Conservation (phyloP, 2,113 vertebrate species). For the Actenoides hombroni region DNA sequence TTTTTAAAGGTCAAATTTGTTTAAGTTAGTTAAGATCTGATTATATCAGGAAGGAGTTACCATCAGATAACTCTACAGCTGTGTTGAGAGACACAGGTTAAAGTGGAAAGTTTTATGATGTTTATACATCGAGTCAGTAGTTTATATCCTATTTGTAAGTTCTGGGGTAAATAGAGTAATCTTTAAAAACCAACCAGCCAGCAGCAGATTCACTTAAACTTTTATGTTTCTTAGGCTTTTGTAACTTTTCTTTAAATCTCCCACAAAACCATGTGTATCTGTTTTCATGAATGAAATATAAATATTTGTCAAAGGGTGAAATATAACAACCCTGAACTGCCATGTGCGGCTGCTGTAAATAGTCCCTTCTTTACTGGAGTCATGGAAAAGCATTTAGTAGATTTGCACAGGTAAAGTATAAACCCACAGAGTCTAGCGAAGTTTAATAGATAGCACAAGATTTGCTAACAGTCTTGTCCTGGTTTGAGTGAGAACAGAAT, state of each 20-base stretch:
- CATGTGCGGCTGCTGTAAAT: neutral
- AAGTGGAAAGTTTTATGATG: neutral
- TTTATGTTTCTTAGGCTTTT: neutral
- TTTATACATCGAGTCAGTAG: neutral
- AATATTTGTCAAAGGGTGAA: neutral
- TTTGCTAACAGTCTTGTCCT: neutral
- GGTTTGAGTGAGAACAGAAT: too few species aligned
- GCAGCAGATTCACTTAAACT: neutral
- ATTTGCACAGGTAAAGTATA: neutral
- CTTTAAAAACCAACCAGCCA: neutral
- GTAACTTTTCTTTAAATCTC: neutral
- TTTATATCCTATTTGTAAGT: neutral
- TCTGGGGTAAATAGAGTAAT: neutral
- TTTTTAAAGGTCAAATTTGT: slow-evolving; percentile 1
- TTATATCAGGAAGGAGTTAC: neutral
- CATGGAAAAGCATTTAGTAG: neutral
- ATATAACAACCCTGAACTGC: neutral
- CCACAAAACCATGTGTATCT: neutral
- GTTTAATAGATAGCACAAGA: neutral
- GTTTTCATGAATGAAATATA: neutral
- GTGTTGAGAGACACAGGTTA: neutral
- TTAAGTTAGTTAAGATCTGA: neutral
- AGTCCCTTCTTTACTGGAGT: neutral
- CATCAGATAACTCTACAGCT: neutral
- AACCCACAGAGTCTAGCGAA: neutral